Conservation (phyloP, 2,113 vertebrate species). For the Microcebus griseorufus region DNA sequence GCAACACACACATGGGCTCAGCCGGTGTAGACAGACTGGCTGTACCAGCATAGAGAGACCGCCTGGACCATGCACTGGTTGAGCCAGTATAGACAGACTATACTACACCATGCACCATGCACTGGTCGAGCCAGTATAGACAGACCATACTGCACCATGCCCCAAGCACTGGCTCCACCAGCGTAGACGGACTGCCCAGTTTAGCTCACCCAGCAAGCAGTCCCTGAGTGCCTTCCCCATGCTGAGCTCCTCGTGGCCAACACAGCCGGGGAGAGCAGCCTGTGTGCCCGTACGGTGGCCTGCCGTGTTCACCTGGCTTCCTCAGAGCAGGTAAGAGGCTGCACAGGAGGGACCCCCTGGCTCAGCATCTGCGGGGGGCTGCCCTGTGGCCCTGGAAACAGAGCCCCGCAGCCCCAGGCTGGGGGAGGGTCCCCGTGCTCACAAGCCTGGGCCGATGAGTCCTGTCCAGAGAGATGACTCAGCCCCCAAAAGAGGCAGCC, state of each 20-base stretch:
- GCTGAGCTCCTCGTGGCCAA: accelerated
- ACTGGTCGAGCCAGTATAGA: neutral
- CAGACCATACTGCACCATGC: no score
- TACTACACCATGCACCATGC: neutral
- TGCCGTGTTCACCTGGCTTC: accelerated
- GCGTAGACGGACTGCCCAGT: neutral
- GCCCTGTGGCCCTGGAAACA: neutral
- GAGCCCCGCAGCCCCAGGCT: neutral
- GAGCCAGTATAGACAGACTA: neutral
- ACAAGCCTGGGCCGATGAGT: constrained; percentile 1
- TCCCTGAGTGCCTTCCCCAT: neutral
- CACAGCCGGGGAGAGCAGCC: neutral
- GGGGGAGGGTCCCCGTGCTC: neutral
- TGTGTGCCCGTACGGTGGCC: neutral
- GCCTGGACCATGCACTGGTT: accelerated
- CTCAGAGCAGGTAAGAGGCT: neutral
- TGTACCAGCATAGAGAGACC: neutral
- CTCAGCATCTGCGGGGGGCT: neutral
- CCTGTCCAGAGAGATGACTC: constrained; percentile 45
- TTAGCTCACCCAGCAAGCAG: neutral
- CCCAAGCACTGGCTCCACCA: neutral
- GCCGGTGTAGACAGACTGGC: neutral
- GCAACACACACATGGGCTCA: neutral
- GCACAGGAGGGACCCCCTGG: accelerated
- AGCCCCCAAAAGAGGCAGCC: constrained; percentile 15